Base-by-base conservation (phyloP, 2,113 vertebrate species). In the Octodon degus region DNA sequence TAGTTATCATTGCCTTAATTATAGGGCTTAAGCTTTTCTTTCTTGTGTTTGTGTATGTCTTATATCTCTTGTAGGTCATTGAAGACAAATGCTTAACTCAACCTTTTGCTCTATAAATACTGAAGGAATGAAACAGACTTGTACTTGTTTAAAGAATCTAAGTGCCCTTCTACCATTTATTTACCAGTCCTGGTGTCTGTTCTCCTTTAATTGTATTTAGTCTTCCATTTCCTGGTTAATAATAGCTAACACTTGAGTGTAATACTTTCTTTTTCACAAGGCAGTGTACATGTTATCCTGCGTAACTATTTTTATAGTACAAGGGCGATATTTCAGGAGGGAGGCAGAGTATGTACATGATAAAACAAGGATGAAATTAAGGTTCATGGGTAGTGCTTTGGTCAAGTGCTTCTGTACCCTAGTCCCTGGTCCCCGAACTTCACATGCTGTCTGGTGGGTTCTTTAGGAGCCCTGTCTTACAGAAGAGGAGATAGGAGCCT, bases 101-200 rank as follows among this genome's bases (percentile, higher is more conserved):
- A 81, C 76, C 76, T 95, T 95, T 96, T 95, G 91, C 86, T 96
- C 90, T 96, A 25, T 97, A 96, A 96, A 95, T 93, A 96, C 74
- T 95, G 84, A 94, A 85, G 55, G 60, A 90, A 92, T 81, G 62
- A 96, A 93, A 88, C 81, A 95, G 85, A 90, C 50, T 84, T 90
- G 84, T 94, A 90, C 63, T 87, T 88, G 95, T 87, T 96, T 92
- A 93, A 97, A 94, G 91, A 92, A 96, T 80, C 40, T 17, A 70
- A 97, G 43, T 95, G 86, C 76, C 88, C 92, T 91, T 97, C 96
- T 93, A 93, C 63, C 96, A 87, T 96, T 96, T 97, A 93, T 68
- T 93, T 93, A 83, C 40, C 74, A 90, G 65, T 79, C 76, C 58
- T 83, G n/a, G 17, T 88, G 43, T 87, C 93, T 95, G 63, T 96